Evolutionary conservation across 2,113 vertebrate species (phyloP).

Genomic region (Notechis scutatus): DNA sequence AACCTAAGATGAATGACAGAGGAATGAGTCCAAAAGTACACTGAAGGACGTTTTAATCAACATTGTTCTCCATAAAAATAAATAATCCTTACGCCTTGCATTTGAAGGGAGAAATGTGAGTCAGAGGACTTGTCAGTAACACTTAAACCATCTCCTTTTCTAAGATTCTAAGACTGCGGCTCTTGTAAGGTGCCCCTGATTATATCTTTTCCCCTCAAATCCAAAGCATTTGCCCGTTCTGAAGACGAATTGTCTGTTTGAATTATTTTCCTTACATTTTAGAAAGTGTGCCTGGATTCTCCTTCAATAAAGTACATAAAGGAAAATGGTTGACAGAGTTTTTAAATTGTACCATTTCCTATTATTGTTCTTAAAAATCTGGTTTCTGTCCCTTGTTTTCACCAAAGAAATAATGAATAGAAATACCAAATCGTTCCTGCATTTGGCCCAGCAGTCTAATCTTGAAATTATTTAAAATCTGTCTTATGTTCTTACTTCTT

Average conservation of each 20-base stretch:
- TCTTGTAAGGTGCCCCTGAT: neutral
- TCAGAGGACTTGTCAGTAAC: neutral
- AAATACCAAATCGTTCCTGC: neutral
- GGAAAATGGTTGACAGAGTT: neutral
- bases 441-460: neutral
- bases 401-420: neutral
- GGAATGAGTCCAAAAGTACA: neutral
- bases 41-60: neutral
- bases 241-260: neutral
- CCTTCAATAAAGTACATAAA: neutral
- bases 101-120: neutral
- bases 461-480: neutral
- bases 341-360: neutral
- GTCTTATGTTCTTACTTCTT: constrained; percentile 23
- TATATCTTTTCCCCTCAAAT: neutral
- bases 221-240: neutral
- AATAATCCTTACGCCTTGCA: neutral
- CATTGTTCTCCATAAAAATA: neutral
- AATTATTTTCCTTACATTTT: neutral
- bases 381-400: neutral
- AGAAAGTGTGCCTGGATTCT: neutral
- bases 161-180: neutral
- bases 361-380: neutral
- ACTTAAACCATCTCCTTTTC: neutral
- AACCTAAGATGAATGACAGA: neutral